Evolutionary conservation across 1,140 invertebrate species (phyloP).

Genomic region (Eufriesea mexicana): DNA sequence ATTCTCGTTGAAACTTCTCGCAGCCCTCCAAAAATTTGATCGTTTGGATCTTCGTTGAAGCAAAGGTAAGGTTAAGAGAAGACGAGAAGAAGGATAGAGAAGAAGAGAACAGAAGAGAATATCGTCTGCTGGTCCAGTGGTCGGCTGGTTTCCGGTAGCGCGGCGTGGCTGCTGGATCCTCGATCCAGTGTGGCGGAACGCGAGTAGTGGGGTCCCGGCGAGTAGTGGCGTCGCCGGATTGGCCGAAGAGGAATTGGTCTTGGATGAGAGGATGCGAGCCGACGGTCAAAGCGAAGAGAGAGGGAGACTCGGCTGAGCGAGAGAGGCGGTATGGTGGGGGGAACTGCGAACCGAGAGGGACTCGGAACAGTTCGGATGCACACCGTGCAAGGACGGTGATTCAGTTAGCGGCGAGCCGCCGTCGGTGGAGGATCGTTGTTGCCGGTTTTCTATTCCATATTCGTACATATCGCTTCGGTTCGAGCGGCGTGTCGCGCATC

Average conservation of each 20-base stretch:
- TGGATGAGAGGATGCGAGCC: constrained; percentile 61
- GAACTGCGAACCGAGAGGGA: constrained; percentile 66
- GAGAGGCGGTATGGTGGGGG: constrained; percentile 54
- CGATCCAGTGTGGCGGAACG: constrained; percentile 53
- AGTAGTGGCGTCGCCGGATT: constrained; percentile 55
- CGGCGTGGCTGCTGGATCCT: constrained; percentile 58
- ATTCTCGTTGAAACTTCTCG: not conserved
- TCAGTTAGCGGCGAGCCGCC: constrained; percentile 81
- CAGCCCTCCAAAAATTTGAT: not conserved
- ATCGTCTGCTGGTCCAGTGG: constrained; percentile 43
- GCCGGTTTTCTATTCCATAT: constrained; percentile 1
- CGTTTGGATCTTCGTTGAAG: not conserved
- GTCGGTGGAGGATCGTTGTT: constrained; percentile 56
- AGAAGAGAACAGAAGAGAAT: constrained; percentile 16
- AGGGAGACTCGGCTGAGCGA: constrained; percentile 31
- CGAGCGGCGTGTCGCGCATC: not conserved
- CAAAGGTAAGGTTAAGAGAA: too few species aligned
- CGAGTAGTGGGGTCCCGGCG: constrained; percentile 46
- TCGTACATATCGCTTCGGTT: too few species aligned
- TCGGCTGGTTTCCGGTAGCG: constrained; percentile 47
- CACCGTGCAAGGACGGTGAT: constrained; percentile 57
- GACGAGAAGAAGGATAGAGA: not conserved
- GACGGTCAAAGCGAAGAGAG: constrained; percentile 25
- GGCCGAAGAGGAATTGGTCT: constrained; percentile 56
- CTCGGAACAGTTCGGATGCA: constrained; percentile 73